Base-by-base conservation (phyloP, 2,113 vertebrate genomes). In the Calonectris borealis region DNA sequence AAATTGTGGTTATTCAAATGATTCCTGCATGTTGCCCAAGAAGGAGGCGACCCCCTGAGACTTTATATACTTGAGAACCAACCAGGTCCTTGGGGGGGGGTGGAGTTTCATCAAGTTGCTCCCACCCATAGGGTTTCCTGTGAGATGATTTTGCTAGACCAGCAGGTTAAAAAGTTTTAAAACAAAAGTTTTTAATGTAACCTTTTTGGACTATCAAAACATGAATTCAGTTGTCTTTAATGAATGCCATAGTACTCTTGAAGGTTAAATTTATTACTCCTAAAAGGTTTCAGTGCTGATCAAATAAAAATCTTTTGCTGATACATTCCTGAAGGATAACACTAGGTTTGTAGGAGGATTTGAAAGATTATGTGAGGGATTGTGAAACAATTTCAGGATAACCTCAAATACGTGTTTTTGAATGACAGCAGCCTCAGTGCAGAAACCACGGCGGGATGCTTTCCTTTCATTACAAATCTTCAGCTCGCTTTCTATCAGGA, bases 351-450 rank as follows among this genome's bases (percentile, higher is more conserved):
- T 48, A 64, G 72, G 48, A 84, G 46, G 76, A 79, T 90, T 95
- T 90, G 51, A 92, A 91, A 78, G 65, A 61, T 88, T 90, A 82
- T 62, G 54, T 71, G 34, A 51, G 21, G 31, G 54, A 88, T 29
- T 95, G 44, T 87, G 72, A 93, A 84, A 94, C 27, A 83, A 42
- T 92, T 93, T 92, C 72, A 94, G 75, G 31, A 55, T 86, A 95
- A 87, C 55, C 42, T 79, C 48, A 77, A 76, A 90, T 38, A 70
- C 2, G 0, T 38, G 21, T 6, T 90, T 88, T 70, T 88, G 65
- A 91, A 71, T 77, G 76, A 81, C 9, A 7, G 46, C 38, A 90
- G 62, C 34, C 51, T 86, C 48, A 36, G n/a, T 9, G 26, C 16
- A 68, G 87, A 85, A 93, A 78, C 52, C 55, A n/a, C 1, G 5